Conservation (phyloP, 2,113 vertebrate species). For the Grantiella picta region DNA sequence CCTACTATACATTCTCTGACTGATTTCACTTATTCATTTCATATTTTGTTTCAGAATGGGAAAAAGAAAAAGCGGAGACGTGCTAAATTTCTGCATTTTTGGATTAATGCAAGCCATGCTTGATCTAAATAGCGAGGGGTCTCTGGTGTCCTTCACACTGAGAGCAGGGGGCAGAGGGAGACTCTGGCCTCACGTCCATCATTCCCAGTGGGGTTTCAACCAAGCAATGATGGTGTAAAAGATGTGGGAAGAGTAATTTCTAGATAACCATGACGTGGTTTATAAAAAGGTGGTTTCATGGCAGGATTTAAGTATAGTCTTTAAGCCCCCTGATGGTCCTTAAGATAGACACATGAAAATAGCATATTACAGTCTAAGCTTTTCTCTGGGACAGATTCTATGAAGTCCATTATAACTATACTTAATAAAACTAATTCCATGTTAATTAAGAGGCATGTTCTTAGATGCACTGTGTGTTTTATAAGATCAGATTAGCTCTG, state of each 20-base stretch:
- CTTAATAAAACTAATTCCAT: background rate
- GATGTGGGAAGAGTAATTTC: background rate
- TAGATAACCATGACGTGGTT: background rate
- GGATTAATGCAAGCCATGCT: background rate
- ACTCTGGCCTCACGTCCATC: accelerated
- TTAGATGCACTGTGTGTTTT: background rate
- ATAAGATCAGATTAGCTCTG: background rate
- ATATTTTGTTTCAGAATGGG: background rate
- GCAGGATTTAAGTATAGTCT: background rate
- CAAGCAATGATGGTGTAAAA: background rate
- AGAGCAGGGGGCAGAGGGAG: background rate
- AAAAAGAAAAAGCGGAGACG: background rate
- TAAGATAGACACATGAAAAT: background rate
- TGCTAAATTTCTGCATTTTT: background rate
- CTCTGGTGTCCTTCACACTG: accelerated
- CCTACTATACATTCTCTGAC: background rate
- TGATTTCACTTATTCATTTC: background rate
- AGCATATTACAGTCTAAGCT: background rate
- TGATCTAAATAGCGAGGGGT: background rate
- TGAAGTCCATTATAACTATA: background rate
- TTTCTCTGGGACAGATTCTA: background rate
- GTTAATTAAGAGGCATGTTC: background rate
- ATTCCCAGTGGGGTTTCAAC: background rate
- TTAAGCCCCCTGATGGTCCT: background rate
- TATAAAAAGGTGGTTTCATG: background rate